Percentiles rank a stretch among this genome's conserved stretches.
Conservation (phyloP, 2,888 invertebrate species). For the Leuctra nigra region DNA sequence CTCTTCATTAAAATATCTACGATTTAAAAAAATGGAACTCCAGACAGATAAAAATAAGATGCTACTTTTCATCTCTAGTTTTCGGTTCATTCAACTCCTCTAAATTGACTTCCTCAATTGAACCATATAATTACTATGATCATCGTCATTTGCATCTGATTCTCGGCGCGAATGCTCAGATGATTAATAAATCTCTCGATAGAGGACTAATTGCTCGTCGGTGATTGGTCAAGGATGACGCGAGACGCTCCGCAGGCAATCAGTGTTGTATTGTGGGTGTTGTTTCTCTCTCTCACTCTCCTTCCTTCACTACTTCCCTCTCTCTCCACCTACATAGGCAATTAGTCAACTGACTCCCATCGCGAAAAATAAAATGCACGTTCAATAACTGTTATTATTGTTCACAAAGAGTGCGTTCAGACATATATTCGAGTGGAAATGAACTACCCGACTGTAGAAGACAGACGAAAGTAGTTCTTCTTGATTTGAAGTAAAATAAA, state of each 20-base stretch:
- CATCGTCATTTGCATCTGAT: conserved; percentile 1
- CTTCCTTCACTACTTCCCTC: background rate
- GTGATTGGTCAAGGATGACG: background rate
- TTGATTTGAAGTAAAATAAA: background rate
- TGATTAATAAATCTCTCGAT: background rate
- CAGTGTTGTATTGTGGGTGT: too few relatives aligned
- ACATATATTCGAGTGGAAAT: background rate
- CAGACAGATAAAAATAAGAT: too few relatives aligned
- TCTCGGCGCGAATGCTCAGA: background rate
- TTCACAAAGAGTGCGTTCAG: background rate
- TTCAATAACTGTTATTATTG: background rate
- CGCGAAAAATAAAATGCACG: conserved; percentile 1
- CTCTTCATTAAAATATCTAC: too few relatives aligned
- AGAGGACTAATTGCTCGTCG: background rate
- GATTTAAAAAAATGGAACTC: too few relatives aligned
- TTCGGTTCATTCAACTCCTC: too few relatives aligned
- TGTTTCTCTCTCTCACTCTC: background rate
- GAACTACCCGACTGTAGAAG: background rate
- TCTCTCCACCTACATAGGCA: background rate
- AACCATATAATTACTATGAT: too few relatives aligned
- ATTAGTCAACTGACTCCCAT: background rate
- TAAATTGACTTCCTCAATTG: too few relatives aligned
- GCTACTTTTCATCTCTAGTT: too few relatives aligned
- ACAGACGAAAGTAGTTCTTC: too few relatives aligned
- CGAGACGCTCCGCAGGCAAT: too few relatives aligned